Evolutionary conservation across 2,797 vertebrate species (phyloP), one percentile per base, ranked within the genome.

Genomic region (Bucorvus abyssinicus): DNA sequence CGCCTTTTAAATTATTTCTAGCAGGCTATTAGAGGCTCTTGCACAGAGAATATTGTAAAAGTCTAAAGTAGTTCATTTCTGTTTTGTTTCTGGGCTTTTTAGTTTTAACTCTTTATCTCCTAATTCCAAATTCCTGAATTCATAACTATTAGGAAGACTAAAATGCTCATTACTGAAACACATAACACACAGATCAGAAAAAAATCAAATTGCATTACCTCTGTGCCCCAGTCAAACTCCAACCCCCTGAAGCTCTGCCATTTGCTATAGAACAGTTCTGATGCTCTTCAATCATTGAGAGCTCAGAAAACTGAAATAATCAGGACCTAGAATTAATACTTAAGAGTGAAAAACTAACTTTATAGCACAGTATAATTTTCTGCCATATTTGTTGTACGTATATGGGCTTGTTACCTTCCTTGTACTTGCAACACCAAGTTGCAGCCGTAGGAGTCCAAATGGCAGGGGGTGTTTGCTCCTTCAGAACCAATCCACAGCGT

Each of bases 381-480:
- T 40, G 17, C 40, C 74, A 12, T 57, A 55, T 69, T 49, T 84
- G 24, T 29, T 57, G 7, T 63, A 32, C 5, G 12, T 32, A 19
- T 45, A 44, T 14, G 14, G 21, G n/a, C 42, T 93, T 19, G 11
- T 98, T 98, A 99, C 99, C 99, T 99, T 98, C 99, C 99, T 96
- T 99, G 98, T 30, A 99, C 98, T 97, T 99, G 99, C 90, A 99
- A 95, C 8, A 99, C 99, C 93, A 99, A 98, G 97, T 99, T 99
- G 96, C 98, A 99, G 63, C 99, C 99, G 0, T 99, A 99, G 14
- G 99, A 98, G 97, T 99, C 99, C 96, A 98, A 97, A 96, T 99
- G 99, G 86, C 99, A 99, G 2, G 99, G 99, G 0, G 99, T 99
- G 97, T 99, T 99, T 68, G 99, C 99, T 63, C 98, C 98, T 61